Evolutionary conservation across 2,113 vertebrate species (phyloP).

Genomic region (Chascanopsetta lugubris): DNA sequence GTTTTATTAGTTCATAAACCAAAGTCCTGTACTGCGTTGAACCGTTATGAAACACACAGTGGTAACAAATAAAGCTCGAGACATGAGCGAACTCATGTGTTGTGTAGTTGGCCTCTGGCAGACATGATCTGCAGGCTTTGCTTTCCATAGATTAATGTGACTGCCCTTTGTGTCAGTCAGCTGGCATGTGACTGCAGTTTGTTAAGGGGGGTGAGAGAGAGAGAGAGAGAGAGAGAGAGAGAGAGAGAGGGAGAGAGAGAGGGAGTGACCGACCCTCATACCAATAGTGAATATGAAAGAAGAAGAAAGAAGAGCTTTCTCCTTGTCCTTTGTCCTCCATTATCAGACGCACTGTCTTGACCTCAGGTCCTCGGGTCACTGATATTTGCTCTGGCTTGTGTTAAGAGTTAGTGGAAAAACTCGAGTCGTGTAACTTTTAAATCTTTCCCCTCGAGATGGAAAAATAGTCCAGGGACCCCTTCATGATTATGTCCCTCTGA

Average conservation of each 20-base stretch:
- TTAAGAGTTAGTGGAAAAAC: neutral
- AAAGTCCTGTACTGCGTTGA: neutral
- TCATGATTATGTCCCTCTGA: too few species aligned
- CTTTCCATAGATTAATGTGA: conserved; percentile 36
- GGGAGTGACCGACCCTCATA: neutral
- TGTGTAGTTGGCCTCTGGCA: conserved; percentile 21
- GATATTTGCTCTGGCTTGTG: neutral
- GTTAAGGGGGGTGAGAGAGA: conserved; percentile 14
- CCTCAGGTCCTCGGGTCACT: neutral
- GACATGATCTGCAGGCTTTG: conserved; percentile 39
- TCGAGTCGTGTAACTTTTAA: neutral
- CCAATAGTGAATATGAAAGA: neutral
- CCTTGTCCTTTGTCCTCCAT: conserved; percentile 8
- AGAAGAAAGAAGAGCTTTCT: too few species aligned
- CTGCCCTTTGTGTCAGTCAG: conserved; percentile 59
- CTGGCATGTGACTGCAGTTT: conserved; percentile 72
- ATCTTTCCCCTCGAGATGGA: too few species aligned
- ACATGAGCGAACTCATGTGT: conserved; percentile 42
- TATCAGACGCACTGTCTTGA: conserved; percentile 9
- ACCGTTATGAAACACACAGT: neutral
- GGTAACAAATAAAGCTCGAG: conserved; percentile 11
- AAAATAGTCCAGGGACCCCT: too few species aligned
- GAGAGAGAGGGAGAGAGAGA: conserved; percentile 24
- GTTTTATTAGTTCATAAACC: neutral
- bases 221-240: conserved; percentile 23